A percentile compares a stretch with the other conserved stretches of the same genome.
phyloP scores from a whole-genome alignment of 1,140 invertebrate species.

The Calosoma granatense region DNA sequence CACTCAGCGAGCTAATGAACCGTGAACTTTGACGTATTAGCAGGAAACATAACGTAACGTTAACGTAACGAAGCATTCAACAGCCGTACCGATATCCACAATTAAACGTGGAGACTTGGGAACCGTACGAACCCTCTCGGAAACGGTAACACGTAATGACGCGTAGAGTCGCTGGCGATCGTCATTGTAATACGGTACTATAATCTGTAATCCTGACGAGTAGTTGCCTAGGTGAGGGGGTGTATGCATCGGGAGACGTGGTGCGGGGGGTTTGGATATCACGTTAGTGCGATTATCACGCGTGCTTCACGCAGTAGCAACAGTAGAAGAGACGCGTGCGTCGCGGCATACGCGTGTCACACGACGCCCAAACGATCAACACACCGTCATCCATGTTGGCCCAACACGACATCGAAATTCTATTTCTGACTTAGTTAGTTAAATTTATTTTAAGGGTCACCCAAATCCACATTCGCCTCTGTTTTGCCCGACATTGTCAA shows the following conservation, averaged over 20 bases:
- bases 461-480: too few relatives aligned
- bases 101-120: neutral
- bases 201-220: neutral
- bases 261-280: neutral
- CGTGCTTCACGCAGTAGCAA: neutral
- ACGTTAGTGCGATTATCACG: neutral
- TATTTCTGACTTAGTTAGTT: neutral
- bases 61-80: neutral
- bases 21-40: neutral
- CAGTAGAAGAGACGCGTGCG: too few relatives aligned
- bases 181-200: neutral
- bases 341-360: neutral
- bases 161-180: neutral
- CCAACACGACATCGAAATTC: neutral
- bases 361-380: neutral
- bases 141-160: neutral
- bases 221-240: too few relatives aligned
- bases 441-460: neutral
- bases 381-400: neutral
- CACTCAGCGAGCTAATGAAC: too few relatives aligned
- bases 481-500: too few relatives aligned
- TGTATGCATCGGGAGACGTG: neutral
- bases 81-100: neutral
- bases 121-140: neutral
- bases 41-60: neutral